phyloP scores from a whole-genome alignment of 2,888 invertebrate genomes.

The Macropis europaea region DNA sequence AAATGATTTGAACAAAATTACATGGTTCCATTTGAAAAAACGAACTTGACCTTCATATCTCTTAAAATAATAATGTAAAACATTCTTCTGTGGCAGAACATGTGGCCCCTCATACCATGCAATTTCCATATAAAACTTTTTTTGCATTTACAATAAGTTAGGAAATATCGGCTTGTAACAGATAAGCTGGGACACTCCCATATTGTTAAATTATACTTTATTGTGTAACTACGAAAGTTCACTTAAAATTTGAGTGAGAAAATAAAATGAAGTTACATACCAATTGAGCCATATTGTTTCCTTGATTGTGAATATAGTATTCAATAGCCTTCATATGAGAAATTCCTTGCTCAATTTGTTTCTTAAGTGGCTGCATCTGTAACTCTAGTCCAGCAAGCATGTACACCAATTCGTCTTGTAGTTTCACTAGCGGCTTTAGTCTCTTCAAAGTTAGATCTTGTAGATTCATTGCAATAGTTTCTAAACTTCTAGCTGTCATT shows the following conservation, averaged over 20 bases:
- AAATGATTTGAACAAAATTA: no score
- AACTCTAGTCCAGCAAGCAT: slow-evolving; percentile 89
- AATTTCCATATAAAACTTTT: neutral
- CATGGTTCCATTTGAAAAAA: no score
- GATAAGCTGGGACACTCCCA: no score
- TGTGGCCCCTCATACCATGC: no score
- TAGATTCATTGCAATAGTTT: slow-evolving; percentile 85
- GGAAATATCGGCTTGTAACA: no score
- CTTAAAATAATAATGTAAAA: no score
- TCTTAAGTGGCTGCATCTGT: slow-evolving; percentile 86
- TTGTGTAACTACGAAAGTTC: neutral
- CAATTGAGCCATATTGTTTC: slow-evolving; percentile 86
- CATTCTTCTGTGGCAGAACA: no score
- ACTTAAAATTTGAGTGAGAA: neutral
- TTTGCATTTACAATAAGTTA: no score
- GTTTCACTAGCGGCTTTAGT: slow-evolving; percentile 86
- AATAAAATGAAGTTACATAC: slow-evolving; percentile 81
- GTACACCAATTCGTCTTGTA: slow-evolving; percentile 87
- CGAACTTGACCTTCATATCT: no score
- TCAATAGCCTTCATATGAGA: slow-evolving; percentile 89
- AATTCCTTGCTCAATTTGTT: slow-evolving; percentile 87
- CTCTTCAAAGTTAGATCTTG: slow-evolving; percentile 84
- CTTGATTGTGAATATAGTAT: slow-evolving; percentile 87
- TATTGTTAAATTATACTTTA: no score
- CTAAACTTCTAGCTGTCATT: slow-evolving; percentile 86